Evolutionary conservation across 2,888 invertebrate genomes (phyloP).

Genomic region (Siphlonurus alternatus): DNA sequence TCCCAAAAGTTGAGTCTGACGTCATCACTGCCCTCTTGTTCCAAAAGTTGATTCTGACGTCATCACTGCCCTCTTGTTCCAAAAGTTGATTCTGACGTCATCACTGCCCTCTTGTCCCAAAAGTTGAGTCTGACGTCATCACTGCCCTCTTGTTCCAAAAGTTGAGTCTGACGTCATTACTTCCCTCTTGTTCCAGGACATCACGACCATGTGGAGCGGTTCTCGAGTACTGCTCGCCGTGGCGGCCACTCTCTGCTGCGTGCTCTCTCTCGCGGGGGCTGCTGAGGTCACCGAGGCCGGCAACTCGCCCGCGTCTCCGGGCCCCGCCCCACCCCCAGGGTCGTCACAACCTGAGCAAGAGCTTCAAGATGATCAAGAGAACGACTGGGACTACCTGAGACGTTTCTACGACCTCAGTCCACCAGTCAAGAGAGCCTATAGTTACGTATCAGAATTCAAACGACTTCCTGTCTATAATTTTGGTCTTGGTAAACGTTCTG

Average conservation of each 20-base stretch:
- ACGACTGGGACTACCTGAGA: slow-evolving; percentile 3
- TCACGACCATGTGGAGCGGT: not conserved
- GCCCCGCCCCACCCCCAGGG: slow-evolving; percentile 15
- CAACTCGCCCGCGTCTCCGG: slow-evolving; percentile 15
- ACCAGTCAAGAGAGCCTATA: slow-evolving; percentile 32
- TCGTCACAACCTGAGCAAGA: not conserved
- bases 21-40: no score
- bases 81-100: no score
- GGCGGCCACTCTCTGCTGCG: not conserved
- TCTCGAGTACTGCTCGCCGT: not conserved
- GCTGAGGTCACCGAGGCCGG: slow-evolving; percentile 1
- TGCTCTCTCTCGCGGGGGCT: not conserved
- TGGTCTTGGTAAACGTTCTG: slow-evolving; percentile 25
- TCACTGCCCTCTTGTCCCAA: no score
- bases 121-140: no score
- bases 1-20: no score
- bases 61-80: no score
- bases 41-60: no score
- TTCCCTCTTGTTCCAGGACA: no score
- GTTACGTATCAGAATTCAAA: slow-evolving; percentile 45
- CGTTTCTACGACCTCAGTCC: slow-evolving; percentile 7
- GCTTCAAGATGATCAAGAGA: not conserved
- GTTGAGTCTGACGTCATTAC: no score
- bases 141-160: no score
- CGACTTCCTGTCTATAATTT: slow-evolving; percentile 35